Evolutionary conservation across 23 tunicate species (phyloP), one percentile per base, ranked within the genome.

Genomic region (Clavelina lepadiformis): DNA sequence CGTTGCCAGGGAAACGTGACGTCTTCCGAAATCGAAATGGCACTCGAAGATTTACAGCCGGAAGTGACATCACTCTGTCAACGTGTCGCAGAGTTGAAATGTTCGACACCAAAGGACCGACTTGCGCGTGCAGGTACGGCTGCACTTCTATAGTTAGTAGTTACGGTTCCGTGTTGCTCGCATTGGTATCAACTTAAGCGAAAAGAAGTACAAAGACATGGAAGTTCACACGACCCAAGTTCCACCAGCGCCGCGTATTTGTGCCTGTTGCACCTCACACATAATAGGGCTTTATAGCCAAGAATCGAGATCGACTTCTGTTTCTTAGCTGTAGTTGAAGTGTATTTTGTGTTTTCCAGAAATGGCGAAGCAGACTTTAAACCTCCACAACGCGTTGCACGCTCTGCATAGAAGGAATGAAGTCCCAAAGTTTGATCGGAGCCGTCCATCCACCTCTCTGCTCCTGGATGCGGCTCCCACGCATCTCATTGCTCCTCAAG

Each of bases 101-200:
- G 82, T 15, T 24, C 33, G 18, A 64, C 41, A 21, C 74, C 80
- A 0, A 65, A 69, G 47, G 80, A 81, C 38, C 49, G 68, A 52
- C 74, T 81, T 0, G 88, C 88, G 11, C 66, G 69, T 33, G 88
- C 88, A 35, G 88, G 88, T 81, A 49, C 46, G 72, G 15, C 15
- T 24, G 15, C 50, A 53, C 15, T 41, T 41, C 15, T 53, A 11
- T 53, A 6, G 6, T 20, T 53, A 11, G 23, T 53, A n/a, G 6
- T 13, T n/a, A 11, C 59, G 6, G 22, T 11, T 20, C 23, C 7
- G 7, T 7, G 23, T 53, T 20, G 6, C 59, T 6, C 7, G 6
- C n/a, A 53, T 11, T 11, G 24, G 21, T 53, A n/a, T 53, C 7
- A 7, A 53, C 7, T 53, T 53, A n/a, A 11, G 18, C 22, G 21